Conservation (phyloP, 2,797 vertebrate genomes). For the Cryptoprocta ferox region DNA sequence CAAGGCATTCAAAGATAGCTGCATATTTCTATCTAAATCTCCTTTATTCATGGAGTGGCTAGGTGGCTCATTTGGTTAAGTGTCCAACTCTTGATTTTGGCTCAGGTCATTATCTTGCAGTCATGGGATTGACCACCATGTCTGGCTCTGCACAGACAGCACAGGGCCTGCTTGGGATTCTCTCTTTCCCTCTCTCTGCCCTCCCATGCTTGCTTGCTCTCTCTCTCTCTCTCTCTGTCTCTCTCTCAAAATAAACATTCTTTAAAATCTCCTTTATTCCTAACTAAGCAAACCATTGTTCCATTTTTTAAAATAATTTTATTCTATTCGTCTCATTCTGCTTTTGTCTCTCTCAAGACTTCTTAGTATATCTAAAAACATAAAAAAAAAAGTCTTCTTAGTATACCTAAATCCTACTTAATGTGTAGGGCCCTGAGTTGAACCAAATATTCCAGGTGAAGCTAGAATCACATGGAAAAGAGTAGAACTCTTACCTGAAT, state of each 20-base stretch:
- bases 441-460: neutral
- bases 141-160: no score
- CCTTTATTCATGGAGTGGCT: neutral
- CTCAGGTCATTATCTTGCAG: no score
- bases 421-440: neutral
- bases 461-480: neutral
- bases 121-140: no score
- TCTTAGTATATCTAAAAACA: neutral
- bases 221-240: no score
- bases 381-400: neutral
- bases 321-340: neutral
- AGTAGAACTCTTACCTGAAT: neutral
- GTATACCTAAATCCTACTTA: neutral
- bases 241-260: no score
- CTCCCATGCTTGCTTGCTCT: no score
- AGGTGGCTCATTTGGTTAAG: no score
- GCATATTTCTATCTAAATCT: neutral
- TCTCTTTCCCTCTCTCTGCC: no score
- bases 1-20: neutral
- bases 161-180: no score
- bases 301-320: neutral
- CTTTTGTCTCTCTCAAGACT: neutral
- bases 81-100: no score
- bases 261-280: neutral
- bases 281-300: neutral